Conservation (phyloP, 64 coral and sea anemone genomes). For the Montipora foliosa region DNA sequence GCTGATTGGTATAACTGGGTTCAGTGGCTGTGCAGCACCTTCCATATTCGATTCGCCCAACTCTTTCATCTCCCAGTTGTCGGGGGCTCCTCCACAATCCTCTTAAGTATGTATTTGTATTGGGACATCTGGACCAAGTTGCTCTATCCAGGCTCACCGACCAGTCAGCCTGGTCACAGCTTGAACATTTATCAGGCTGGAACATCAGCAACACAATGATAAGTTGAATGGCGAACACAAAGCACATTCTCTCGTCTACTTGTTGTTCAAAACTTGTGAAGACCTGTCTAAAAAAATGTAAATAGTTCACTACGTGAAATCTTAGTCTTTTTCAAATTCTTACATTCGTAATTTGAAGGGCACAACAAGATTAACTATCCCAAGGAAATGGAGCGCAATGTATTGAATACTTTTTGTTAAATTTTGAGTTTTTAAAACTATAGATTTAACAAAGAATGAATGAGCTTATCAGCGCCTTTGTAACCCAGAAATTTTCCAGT, state of each 20-base stretch:
- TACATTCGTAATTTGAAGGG: no score
- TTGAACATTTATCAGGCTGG: neutral
- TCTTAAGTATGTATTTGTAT: neutral
- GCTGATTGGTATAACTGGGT: neutral
- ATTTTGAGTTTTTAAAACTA: no score
- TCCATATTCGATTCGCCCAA: conserved; percentile 16
- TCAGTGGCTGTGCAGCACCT: neutral
- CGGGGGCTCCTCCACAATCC: neutral
- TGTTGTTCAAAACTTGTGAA: no score
- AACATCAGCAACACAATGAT: neutral
- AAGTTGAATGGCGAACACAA: conserved; percentile 4
- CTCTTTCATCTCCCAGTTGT: neutral
- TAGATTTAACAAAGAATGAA: neutral
- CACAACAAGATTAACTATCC: no score
- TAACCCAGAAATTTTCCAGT: neutral
- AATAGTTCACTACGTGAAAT: no score
- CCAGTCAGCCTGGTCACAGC: conserved; percentile 18
- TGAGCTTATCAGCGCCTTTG: neutral
- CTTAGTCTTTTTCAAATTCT: no score
- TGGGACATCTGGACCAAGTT: neutral
- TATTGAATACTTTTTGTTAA: no score
- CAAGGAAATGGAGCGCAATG: no score
- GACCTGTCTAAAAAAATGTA: no score
- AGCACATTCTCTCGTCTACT: neutral
- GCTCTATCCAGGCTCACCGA: neutral